Evolutionary conservation across 2,888 invertebrate species (phyloP).

Genomic region (Ichneumon xanthorius): DNA sequence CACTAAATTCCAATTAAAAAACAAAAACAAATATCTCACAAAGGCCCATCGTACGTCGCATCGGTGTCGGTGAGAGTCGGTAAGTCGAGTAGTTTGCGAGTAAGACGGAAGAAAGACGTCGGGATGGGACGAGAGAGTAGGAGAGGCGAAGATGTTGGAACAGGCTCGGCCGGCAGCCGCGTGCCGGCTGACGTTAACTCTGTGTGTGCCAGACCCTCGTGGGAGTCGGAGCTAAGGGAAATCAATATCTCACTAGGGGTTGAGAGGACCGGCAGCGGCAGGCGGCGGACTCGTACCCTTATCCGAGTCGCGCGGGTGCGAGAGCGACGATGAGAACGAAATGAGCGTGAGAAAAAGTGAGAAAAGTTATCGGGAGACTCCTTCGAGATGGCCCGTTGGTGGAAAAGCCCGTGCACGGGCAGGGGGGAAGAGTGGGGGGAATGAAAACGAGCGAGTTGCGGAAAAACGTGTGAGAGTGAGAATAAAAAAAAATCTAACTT

Average conservation of each 20-base stretch:
- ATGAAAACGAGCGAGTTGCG: constrained; percentile 9
- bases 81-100: constrained; percentile 16
- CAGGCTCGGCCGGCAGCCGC: constrained; percentile 71
- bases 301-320: constrained; percentile 57
- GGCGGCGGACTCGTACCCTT: constrained; percentile 33
- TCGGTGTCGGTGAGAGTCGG: not conserved
- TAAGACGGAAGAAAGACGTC: constrained; percentile 34
- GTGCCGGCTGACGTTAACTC: constrained; percentile 72
- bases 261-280: constrained; percentile 71
- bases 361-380: constrained; percentile 49
- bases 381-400: constrained; percentile 42
- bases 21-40: not conserved
- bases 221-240: constrained; percentile 84
- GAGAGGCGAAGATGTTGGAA: constrained; percentile 57
- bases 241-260: constrained; percentile 84
- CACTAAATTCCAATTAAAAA: constrained; percentile 25
- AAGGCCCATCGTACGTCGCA: not conserved
- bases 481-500: not conserved
- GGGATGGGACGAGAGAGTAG: constrained; percentile 38
- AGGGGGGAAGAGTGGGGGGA: constrained; percentile 5
- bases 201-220: constrained; percentile 80
- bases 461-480: not conserved
- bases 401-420: constrained; percentile 35
- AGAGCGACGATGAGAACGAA: constrained; percentile 70
- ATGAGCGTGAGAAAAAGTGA: constrained; percentile 59